Percentiles rank a stretch among this genome's conserved stretches.
These are phyloP conservation scores for Heliconius melpomene DNA, from an alignment of 1,140 invertebrate species.

Conservation along the genomic window DNA sequence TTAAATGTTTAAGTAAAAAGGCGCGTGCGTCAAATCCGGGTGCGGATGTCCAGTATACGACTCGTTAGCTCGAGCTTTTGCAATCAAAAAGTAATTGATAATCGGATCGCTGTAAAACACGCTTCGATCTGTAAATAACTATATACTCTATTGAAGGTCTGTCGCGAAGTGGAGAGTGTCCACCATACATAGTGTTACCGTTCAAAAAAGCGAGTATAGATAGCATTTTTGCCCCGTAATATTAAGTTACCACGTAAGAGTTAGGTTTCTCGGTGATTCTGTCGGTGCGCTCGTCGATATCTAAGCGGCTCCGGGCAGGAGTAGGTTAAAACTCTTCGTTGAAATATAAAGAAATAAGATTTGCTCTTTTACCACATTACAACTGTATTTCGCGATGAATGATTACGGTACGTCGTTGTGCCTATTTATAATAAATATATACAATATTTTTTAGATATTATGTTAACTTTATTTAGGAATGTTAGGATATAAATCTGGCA, in stretches of 20 bases:
- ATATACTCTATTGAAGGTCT: conserved; percentile 58
- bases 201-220: conserved; percentile 68
- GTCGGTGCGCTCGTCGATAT: conserved; percentile 59
- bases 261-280: conserved; percentile 73
- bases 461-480: conserved; percentile 79
- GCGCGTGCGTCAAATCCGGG: conserved; percentile 24
- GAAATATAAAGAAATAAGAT: conserved; percentile 73
- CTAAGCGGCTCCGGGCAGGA: conserved; percentile 59
- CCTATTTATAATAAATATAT: conserved; percentile 75
- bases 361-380: conserved; percentile 75
- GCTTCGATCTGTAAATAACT: conserved; percentile 77
- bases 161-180: conserved; percentile 65
- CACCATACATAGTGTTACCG: conserved; percentile 74
- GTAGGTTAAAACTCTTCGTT: conserved; percentile 76
- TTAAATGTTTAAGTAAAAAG: neutral
- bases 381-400: conserved; percentile 80
- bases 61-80: conserved; percentile 56
- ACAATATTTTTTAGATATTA: conserved; percentile 73
- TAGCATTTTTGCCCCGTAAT: conserved; percentile 77
- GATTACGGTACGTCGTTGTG: conserved; percentile 67
- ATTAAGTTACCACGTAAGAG: conserved; percentile 80
- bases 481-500: conserved; percentile 74
- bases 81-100: conserved; percentile 44
- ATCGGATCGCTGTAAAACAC: conserved; percentile 75
- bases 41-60: conserved; percentile 62